phyloP scores from a whole-genome alignment of 92 coral and sea anemone species.

The Blastomussa wellsi region DNA sequence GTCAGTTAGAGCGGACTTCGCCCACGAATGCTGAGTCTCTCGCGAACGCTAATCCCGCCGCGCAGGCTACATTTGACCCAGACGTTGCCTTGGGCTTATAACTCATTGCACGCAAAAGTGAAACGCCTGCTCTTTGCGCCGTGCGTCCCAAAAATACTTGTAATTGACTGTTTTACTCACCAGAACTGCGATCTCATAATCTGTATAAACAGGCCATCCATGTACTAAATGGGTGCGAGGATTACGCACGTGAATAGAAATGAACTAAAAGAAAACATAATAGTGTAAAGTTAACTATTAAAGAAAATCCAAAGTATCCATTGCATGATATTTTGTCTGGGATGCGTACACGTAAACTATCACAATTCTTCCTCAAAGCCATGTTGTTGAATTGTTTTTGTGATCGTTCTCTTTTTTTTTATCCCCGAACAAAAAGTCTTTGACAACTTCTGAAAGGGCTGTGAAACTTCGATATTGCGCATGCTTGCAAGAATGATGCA shows the following conservation, averaged over 20 bases:
- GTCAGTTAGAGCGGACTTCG: too few species aligned
- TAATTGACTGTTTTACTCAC: constrained; percentile 30
- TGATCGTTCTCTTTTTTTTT: not conserved
- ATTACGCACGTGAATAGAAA: constrained; percentile 56
- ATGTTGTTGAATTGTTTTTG: not conserved
- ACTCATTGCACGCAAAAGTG: not conserved
- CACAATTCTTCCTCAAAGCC: not conserved
- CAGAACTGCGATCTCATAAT: constrained; percentile 61
- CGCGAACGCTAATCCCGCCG: too few species aligned
- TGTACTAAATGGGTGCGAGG: constrained; percentile 68
- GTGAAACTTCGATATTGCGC: not conserved
- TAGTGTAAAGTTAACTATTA: not conserved
- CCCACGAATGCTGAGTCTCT: too few species aligned
- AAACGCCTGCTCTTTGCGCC: not conserved
- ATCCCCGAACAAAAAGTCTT: too few species aligned
- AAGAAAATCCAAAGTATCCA: not conserved
- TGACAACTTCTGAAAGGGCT: not conserved
- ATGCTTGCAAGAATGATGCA: not conserved
- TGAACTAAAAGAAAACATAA: constrained; percentile 29
- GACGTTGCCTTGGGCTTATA: too few species aligned
- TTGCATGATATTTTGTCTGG: not conserved
- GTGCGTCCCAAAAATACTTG: not conserved
- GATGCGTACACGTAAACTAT: not conserved
- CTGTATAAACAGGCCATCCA: constrained; percentile 61
- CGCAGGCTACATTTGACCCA: too few species aligned